Evolutionary conservation across 2,888 invertebrate genomes (phyloP), one percentile per base, ranked within the genome.

Genomic region (Poecilus cupreus): DNA sequence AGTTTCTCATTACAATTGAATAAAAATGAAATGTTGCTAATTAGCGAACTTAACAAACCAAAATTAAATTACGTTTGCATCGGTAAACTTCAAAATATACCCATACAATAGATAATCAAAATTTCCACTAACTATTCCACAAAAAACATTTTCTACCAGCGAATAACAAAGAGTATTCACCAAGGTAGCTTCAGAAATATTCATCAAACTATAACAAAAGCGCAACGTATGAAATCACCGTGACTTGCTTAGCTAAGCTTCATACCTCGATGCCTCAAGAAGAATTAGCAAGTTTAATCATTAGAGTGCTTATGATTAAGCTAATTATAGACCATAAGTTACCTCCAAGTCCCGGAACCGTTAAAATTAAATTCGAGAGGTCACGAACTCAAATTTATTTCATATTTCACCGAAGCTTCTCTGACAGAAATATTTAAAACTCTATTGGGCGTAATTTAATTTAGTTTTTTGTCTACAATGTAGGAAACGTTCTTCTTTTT

Each of bases 231-330:
- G 20, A 60, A 60, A 60, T n/a, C 16, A 68, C 18, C 64, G 37
- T 68, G 64, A 68, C 64, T 60, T 3, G 13, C 18, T n/a, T 18
- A 2, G 18, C 18, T n/a, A 10, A 2, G 18, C 37, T 32, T 60
- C 32, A 68, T 68, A 68, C 37, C 6, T 68, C 32, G 64, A 68
- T 37, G 64, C n/a, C 18, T 68, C 37, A 37, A 60, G 26, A 54
- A 18, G 26, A 68, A 68, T 68, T 68, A 68, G 64, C 64, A 68
- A 68, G 13, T 68, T 68, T 37, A 68, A 68, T 68, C 64, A 68
- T 68, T 37, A 68, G 10, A 54, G 60, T 60, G 26, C 60, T 60
- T 68, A 37, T 68, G 64, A 68, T 68, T 68, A 68, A 68, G 18
- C 11, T 68, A 68, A 68, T 68, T 68, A 37, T 16, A 68, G 8